Evolutionary conservation across 1,140 invertebrate species (phyloP).

Genomic region (Zelostemma sp.): DNA sequence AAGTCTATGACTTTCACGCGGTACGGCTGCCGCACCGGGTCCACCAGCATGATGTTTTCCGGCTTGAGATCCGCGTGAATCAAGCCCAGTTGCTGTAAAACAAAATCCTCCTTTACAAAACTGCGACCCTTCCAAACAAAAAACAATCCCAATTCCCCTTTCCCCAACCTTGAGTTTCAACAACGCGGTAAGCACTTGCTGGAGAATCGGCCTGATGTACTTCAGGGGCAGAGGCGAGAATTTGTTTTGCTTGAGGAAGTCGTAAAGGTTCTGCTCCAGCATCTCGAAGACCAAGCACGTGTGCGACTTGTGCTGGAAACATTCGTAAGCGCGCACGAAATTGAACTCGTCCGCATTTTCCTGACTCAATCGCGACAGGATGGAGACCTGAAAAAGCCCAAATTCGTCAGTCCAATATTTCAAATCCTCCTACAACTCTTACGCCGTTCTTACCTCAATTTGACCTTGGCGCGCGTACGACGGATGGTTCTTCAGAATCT

Average conservation of each 20-base stretch:
- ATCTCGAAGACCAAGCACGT: conserved; percentile 99
- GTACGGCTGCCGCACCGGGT: conserved; percentile 97
- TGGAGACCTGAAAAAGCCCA: conserved; percentile 80
- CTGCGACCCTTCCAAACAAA: not conserved
- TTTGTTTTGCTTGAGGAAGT: conserved; percentile 99
- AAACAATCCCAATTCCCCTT: no score
- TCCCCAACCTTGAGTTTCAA: conserved; percentile 90
- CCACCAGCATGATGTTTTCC: conserved; percentile 99
- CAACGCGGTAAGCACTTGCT: conserved; percentile 98
- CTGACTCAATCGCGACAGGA: conserved; percentile 95
- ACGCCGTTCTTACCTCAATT: conserved; percentile 98
- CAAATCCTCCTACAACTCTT: conserved; percentile 25
- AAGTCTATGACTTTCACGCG: conserved; percentile 99
- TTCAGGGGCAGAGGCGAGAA: conserved; percentile 98
- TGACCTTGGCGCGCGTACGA: conserved; percentile 99
- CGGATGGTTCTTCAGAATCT: conserved; percentile 99
- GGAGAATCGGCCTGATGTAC: conserved; percentile 98
- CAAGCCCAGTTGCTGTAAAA: conserved; percentile 92
- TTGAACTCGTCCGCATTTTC: conserved; percentile 99
- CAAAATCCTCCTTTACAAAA: no score
- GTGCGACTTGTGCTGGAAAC: conserved; percentile 99
- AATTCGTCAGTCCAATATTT: conserved; percentile 9
- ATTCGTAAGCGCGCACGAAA: conserved; percentile 99
- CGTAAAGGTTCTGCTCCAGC: conserved; percentile 99
- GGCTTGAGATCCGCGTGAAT: conserved; percentile 99